Percentiles rank a stretch among this genome's conserved stretches.
These are phyloP conservation scores for Leucophenga maculata DNA, from an alignment of 2,888 invertebrate genomes.

Conservation along the genomic window DNA sequence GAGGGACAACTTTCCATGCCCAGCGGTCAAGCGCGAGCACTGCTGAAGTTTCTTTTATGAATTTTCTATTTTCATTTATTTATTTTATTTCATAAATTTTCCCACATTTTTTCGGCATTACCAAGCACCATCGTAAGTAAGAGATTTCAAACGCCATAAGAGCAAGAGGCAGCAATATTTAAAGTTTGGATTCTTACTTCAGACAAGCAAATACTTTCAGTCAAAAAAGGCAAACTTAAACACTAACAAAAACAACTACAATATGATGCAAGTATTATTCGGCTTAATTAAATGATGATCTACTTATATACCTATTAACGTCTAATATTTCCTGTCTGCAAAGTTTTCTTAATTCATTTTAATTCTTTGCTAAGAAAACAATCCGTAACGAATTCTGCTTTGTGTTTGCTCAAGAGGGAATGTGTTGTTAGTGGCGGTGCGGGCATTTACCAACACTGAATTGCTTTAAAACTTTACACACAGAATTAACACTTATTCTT, in stretches of 20 bases:
- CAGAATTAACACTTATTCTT: background rate
- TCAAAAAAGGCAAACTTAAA: background rate
- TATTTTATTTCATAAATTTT: no score
- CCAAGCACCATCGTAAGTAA: no score
- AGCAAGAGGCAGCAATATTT: no score
- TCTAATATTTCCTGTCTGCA: conserved; percentile 52
- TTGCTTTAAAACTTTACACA: conserved; percentile 25
- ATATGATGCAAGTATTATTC: conserved; percentile 5
- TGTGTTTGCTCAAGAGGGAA: conserved; percentile 4
- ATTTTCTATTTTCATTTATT: no score
- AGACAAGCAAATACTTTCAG: no score
- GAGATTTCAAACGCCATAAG: no score
- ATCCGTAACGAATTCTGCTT: conserved; percentile 23
- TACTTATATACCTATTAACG: background rate
- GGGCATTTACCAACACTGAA: conserved; percentile 17
- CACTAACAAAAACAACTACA: no score
- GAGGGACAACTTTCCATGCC: no score
- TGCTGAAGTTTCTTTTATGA: no score
- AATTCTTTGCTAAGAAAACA: conserved; percentile 22
- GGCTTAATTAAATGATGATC: conserved; percentile 48
- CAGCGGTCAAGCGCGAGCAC: no score
- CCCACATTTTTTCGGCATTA: no score
- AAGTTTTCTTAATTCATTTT: conserved; percentile 40
- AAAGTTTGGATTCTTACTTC: no score
- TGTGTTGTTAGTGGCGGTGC: background rate